phyloP scores from a whole-genome alignment of 1,140 invertebrate species.

The Dendroctonus valens region DNA sequence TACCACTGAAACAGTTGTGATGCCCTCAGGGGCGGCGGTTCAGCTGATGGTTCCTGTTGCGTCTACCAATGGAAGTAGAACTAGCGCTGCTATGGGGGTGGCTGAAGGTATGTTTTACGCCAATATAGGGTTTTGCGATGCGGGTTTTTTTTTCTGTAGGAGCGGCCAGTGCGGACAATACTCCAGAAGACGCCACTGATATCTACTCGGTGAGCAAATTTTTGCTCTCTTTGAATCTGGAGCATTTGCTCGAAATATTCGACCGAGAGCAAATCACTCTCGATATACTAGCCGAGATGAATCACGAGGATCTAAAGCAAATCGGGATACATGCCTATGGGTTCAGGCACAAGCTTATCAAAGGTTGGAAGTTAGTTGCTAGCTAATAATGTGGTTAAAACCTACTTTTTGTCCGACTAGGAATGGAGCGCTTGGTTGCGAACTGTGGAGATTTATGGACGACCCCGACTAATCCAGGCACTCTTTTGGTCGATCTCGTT shows the following conservation, averaged over 20 bases:
- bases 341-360: constrained; percentile 90
- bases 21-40: constrained; percentile 76
- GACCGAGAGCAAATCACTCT: constrained; percentile 93
- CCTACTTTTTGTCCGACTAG: constrained; percentile 38
- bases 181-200: constrained; percentile 49
- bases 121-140: background rate
- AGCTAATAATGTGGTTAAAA: background rate
- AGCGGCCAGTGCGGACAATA: constrained; percentile 41
- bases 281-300: constrained; percentile 95
- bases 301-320: constrained; percentile 94
- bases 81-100: constrained; percentile 35
- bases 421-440: constrained; percentile 56
- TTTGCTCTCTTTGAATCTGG: constrained; percentile 71
- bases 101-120: constrained; percentile 25
- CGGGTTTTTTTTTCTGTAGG: constrained; percentile 41
- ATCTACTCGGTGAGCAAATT: constrained; percentile 66
- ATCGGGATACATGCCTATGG: constrained; percentile 94
- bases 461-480: constrained; percentile 61
- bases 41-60: constrained; percentile 67
- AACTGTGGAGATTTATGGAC: constrained; percentile 54
- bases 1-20: constrained; percentile 67
- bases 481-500: constrained; percentile 81
- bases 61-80: constrained; percentile 57
- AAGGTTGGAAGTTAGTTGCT: constrained; percentile 57
- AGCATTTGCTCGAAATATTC: constrained; percentile 84